Evolutionary conservation across 2,797 vertebrate species (phyloP), one percentile per base, ranked within the genome.

Genomic region (Pygocentrus nattereri): DNA sequence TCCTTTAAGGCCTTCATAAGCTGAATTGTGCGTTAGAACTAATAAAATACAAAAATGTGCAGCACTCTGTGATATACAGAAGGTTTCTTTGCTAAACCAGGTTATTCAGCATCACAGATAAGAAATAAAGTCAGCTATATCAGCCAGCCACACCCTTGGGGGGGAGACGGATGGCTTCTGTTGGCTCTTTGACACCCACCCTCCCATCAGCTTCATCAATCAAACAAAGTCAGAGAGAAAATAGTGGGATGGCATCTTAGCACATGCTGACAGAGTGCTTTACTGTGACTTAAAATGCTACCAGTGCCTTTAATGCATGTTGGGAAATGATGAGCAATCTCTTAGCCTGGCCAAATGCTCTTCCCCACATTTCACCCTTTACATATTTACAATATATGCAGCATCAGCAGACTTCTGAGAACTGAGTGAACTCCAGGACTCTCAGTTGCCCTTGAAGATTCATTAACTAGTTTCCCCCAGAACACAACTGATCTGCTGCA

Each of bases 271-370:
- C 64, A 44, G n/a, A 70, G 61, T 38, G 18, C 18, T 64, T 18
- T 64, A 70, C 70, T 49, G 44, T 47, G 67, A 47, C 67, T 69
- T 21, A 54, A 8, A 54, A 21, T 19, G 25, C 30, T 73, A 50
- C 21, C 18, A 34, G 19, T 44, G 23, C 41, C 34, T 25, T 69
- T 69, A 69, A 44, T 47, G 38, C 11, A 47, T 47, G 67, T 15
- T 30, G 16, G 41, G 13, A 69, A 25, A 50, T 50, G 44, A 70
- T 27, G 68, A 64, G 61, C 61, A 64, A 44, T 70, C 1, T 56
- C 21, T 19, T 21, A 52, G 31, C 5, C 18, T 34, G 54, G 34
- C 64, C 38, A 18, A 61, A 27, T 12, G 34, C 8, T 12, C 16
- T 21, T 21, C 62, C 4, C 2, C n/a, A 6, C 62, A 62, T 23